These are phyloP conservation scores for Metopolophium dirhodum DNA, from an alignment of 1,140 invertebrate genomes.

Conservation along the genomic window DNA sequence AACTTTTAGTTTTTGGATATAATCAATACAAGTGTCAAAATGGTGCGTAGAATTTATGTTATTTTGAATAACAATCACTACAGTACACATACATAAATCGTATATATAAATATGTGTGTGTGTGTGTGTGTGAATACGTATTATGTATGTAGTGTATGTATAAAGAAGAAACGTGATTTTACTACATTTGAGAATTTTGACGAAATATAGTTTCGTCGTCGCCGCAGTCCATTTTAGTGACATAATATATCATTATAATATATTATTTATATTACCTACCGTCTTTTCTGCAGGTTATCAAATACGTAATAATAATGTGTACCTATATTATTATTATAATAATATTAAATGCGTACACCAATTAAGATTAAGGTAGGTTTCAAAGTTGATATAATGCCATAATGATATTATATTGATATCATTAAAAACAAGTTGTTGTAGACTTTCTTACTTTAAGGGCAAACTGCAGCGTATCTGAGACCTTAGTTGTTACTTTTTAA, in stretches of 20 bases:
- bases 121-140: neutral
- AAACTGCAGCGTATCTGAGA: too few relatives aligned
- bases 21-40: constrained; percentile 52
- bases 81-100: neutral
- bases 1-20: constrained; percentile 47
- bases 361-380: too few relatives aligned
- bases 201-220: neutral
- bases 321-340: neutral
- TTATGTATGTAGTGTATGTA: neutral
- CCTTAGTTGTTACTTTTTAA: too few relatives aligned
- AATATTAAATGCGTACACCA: too few relatives aligned
- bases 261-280: neutral
- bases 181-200: neutral
- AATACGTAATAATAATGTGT: neutral
- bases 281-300: neutral
- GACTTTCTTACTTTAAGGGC: too few relatives aligned
- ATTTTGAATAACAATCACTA: constrained; percentile 37
- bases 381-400: too few relatives aligned
- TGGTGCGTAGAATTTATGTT: constrained; percentile 27
- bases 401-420: too few relatives aligned
- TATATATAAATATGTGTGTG: neutral
- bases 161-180: neutral
- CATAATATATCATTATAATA: neutral
- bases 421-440: too few relatives aligned
- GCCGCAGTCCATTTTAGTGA: neutral